phyloP scores from a whole-genome alignment of 2,797 vertebrate genomes.

The Eupleurogrammus muticus region DNA sequence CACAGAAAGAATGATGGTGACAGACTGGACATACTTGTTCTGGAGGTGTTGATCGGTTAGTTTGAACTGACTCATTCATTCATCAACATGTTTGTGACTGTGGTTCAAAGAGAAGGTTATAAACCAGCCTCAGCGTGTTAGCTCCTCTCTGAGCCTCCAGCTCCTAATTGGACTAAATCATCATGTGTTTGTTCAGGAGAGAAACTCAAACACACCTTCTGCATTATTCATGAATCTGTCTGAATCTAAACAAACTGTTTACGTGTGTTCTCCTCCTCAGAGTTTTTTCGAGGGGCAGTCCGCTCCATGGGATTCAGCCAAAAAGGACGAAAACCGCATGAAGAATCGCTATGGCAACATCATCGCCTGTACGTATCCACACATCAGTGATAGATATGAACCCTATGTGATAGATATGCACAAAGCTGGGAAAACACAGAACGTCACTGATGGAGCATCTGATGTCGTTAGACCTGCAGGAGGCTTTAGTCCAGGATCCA shows the following conservation, averaged over 20 bases:
- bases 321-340: constrained; percentile 99
- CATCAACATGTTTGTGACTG: too few relatives aligned
- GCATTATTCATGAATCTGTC: constrained; percentile 42
- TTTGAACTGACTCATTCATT: too few relatives aligned
- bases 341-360: constrained; percentile 99
- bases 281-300: constrained; percentile 99
- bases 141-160: constrained; percentile 23
- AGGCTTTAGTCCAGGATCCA: too few relatives aligned
- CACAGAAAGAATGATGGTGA: too few relatives aligned
- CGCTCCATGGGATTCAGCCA: constrained; percentile 97
- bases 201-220: constrained; percentile 39
- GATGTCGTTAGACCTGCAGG: too few relatives aligned
- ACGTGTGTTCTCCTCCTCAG: constrained; percentile 76
- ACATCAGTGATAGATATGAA: not conserved
- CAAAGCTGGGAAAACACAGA: too few relatives aligned
- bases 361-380: constrained; percentile 92
- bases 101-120: not conserved
- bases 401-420: too few relatives aligned
- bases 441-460: too few relatives aligned
- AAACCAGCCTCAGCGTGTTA: not conserved
- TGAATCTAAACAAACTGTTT: not conserved
- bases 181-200: constrained; percentile 33
- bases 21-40: too few relatives aligned
- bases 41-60: too few relatives aligned
- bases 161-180: constrained; percentile 63